These are phyloP conservation scores for Heliconius eleuchia DNA, from an alignment of 1,140 invertebrate genomes.

Conservation along the genomic window DNA sequence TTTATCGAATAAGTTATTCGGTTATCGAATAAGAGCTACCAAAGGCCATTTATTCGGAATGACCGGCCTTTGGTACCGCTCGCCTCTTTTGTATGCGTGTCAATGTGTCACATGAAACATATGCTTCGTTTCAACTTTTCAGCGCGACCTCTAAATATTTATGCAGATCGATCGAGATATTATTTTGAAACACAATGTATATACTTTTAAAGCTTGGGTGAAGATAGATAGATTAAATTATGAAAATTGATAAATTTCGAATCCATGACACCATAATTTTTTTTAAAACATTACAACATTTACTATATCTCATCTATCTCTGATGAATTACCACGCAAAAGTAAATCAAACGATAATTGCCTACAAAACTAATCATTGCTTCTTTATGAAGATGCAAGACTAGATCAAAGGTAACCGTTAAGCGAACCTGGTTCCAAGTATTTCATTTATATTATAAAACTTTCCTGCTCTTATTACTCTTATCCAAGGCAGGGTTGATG, in stretches of 20 bases:
- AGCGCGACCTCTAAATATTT: slow-evolving; percentile 18
- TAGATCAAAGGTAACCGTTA: slow-evolving; percentile 15
- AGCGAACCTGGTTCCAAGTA: background rate
- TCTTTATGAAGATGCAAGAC: background rate
- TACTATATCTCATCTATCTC: background rate
- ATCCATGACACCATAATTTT: too few species aligned
- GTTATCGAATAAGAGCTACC: too few species aligned
- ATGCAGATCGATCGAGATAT: slow-evolving; percentile 13
- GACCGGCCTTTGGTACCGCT: background rate
- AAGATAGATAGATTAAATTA: background rate
- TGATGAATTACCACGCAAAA: background rate
- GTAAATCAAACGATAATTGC: background rate
- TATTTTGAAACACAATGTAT: slow-evolving; percentile 8
- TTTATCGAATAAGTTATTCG: background rate
- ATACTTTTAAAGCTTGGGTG: background rate
- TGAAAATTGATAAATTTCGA: too few species aligned
- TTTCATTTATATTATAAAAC: background rate
- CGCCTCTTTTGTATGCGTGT: slow-evolving; percentile 5
- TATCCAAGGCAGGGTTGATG: background rate
- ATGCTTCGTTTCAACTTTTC: slow-evolving; percentile 4
- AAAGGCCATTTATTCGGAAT: background rate
- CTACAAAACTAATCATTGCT: background rate
- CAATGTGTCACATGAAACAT: slow-evolving; percentile 23
- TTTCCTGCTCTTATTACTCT: background rate
- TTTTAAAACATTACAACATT: too few species aligned